A percentile compares a stretch with the other conserved stretches of the same genome.
These are phyloP conservation scores for Nomada goodeniana DNA, from an alignment of 2,888 invertebrate species.

Conservation along the genomic window DNA sequence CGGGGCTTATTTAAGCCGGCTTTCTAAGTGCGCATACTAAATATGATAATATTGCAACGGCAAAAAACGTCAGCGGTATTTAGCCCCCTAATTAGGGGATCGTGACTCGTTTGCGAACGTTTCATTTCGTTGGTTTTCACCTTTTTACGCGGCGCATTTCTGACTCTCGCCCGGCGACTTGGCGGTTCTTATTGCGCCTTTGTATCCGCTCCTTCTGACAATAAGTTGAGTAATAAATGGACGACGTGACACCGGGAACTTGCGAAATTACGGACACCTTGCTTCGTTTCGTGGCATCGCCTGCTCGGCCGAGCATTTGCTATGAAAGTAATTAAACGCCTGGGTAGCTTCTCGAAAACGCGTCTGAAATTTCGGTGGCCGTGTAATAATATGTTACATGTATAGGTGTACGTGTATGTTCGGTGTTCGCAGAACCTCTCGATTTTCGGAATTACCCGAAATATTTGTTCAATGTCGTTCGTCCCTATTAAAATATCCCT, in stretches of 20 bases:
- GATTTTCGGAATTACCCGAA: too few species aligned
- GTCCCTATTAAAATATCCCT: too few species aligned
- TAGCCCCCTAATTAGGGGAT: conserved; percentile 84
- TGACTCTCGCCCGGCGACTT: conserved; percentile 30
- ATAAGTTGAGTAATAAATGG: conserved; percentile 66
- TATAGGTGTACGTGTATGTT: too few species aligned
- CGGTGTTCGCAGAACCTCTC: too few species aligned
- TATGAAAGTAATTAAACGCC: conserved; percentile 48
- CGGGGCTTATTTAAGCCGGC: conserved; percentile 83
- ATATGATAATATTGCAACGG: conserved; percentile 84
- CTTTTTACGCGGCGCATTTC: conserved; percentile 58
- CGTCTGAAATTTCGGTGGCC: conserved; percentile 30
- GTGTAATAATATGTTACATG: background rate
- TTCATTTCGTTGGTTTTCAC: conserved; percentile 78
- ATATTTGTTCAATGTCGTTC: too few species aligned
- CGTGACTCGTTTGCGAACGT: conserved; percentile 84
- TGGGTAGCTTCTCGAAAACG: conserved; percentile 35
- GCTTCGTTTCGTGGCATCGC: conserved; percentile 32
- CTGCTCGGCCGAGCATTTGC: conserved; percentile 7
- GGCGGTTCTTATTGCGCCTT: conserved; percentile 68
- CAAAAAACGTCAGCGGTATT: conserved; percentile 84
- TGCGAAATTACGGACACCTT: conserved; percentile 46
- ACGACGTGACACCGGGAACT: conserved; percentile 64
- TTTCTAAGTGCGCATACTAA: conserved; percentile 84
- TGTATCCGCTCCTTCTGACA: conserved; percentile 63